Percentiles rank a stretch among this genome's conserved stretches.
phyloP scores from a whole-genome alignment of 2,888 invertebrate genomes.

The Strigamia maritima region DNA sequence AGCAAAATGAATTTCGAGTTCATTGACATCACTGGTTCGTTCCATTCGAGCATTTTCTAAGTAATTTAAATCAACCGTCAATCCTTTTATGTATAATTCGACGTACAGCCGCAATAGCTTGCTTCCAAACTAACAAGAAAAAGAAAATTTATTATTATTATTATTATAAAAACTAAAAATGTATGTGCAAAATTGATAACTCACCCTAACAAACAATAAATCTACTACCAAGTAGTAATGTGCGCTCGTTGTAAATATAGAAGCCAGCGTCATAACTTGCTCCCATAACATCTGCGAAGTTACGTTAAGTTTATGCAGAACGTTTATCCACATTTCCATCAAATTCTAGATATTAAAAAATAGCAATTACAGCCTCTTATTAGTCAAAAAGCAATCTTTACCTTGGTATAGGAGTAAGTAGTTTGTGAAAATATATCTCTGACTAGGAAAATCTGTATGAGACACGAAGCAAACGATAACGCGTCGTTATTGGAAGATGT shows the following conservation, averaged over 20 bases:
- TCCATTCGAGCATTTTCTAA: constrained; percentile 58
- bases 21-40: constrained; percentile 29
- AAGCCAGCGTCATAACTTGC: not conserved
- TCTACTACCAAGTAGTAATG: constrained; percentile 28
- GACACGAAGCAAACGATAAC: not conserved
- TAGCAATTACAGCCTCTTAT: not conserved
- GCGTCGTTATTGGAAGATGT: not conserved
- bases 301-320: not conserved
- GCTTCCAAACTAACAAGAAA: constrained; percentile 45
- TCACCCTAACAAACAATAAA: constrained; percentile 7
- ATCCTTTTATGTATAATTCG: constrained; percentile 69
- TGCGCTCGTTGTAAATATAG: constrained; percentile 19
- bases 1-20: constrained; percentile 63
- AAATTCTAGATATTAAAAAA: not conserved
- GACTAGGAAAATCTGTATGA: constrained; percentile 11
- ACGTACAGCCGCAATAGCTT: constrained; percentile 64
- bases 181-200: not conserved
- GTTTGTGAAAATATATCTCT: not conserved
- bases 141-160: not conserved
- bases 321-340: constrained; percentile 21
- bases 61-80: constrained; percentile 73
- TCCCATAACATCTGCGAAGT: not conserved
- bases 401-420: not conserved
- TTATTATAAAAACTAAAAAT: not conserved
- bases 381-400: not conserved